Conservation (phyloP, 2,797 vertebrate genomes). For the Helarctos malayanus region DNA sequence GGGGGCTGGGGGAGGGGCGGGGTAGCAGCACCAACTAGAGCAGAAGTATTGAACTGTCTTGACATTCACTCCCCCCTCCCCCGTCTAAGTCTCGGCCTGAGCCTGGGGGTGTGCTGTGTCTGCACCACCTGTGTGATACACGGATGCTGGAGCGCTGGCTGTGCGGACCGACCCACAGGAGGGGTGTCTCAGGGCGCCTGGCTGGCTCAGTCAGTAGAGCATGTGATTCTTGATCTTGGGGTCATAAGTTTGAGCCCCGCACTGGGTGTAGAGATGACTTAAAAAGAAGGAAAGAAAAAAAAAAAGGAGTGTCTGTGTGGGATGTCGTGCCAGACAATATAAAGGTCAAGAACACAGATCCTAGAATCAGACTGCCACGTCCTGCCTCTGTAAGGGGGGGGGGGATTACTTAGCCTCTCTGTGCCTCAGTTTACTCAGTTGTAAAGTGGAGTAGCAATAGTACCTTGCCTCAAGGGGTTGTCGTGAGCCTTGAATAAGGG, state of each 20-base stretch:
- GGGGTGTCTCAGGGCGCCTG: background rate
- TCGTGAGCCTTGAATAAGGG: background rate
- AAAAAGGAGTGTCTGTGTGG: accelerated
- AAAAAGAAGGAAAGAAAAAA: background rate
- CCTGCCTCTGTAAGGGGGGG: background rate
- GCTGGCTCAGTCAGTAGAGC: background rate
- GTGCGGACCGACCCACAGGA: accelerated
- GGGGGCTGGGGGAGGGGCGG: background rate
- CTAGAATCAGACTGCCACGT: background rate
- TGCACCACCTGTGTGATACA: background rate
- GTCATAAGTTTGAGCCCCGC: background rate
- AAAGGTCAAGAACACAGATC: background rate
- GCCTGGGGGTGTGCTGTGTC: background rate
- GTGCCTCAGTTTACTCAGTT: background rate
- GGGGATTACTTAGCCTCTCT: background rate
- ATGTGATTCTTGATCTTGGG: background rate
- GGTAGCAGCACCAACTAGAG: background rate
- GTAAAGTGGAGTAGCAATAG: background rate
- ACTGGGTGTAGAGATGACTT: background rate
- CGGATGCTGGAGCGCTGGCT: background rate
- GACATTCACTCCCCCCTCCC: background rate
- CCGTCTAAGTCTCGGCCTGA: background rate
- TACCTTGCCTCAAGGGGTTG: background rate
- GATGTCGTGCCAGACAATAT: accelerated
- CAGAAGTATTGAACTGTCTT: background rate